Evolutionary conservation across 2,113 vertebrate species (phyloP), one percentile per base, ranked within the genome.

Genomic region (Sprattus sprattus): DNA sequence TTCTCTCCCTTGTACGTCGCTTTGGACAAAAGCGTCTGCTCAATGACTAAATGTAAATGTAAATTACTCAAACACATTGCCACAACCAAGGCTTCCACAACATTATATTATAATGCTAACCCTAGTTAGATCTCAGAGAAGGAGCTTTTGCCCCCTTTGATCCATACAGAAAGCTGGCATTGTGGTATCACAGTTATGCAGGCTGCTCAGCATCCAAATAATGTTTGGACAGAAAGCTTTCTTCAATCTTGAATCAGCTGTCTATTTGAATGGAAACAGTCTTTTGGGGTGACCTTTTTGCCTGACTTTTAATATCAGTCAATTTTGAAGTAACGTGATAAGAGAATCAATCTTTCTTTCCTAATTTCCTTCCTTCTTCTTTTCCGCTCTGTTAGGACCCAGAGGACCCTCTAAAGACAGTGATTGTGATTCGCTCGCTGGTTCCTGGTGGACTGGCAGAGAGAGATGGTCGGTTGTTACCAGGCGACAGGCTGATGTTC

Each of bases 361-460:
- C n/a, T n/a, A n/a, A n/a, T 18, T 54, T 49, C 52, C 71, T 87
- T 82, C 7, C 52, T 75, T 50, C 75, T 85, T 52, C 84, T 60
- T 28, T 83, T 44, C 82, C 22, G 6, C n/a, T 50, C 47, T 82
- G 78, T 45, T 88, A 99, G 98, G 98, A 99, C 92, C 98, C 98
- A 4, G 80, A 96, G 75, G 97, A 99, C 83, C 96, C 97, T 47
- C 91, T 93, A 44, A 97, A 95, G 92, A 98, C 96, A 0, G 97
- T 99, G 60, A 97, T 99, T 85, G 96, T 99, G 67, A 98, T 99
- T 92, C 97, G 97, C 16, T 99, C 98, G 1, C 91, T 99, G 88
- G 98, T 99, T 81, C 96, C 97, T 47, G 96, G 96, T 0, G 97
- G 98, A 13, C 92, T 97, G 87, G 98, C 98, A 0, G 97, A 99